phyloP scores from a whole-genome alignment of 1,140 invertebrate species.

The Laupala kohalensis region DNA sequence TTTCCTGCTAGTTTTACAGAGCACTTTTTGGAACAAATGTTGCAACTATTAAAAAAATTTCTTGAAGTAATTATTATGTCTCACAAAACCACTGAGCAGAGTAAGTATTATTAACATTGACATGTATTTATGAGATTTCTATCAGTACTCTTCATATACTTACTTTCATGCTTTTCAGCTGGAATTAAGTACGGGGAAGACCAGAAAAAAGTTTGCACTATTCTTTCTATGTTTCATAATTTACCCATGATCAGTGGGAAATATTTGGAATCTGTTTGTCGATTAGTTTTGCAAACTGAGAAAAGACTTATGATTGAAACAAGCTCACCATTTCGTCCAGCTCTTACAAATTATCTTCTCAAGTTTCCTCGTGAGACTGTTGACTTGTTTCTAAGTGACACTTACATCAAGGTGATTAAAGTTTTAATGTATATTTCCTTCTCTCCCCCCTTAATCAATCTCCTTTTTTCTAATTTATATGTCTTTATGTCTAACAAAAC shows the following conservation, averaged over 20 bases:
- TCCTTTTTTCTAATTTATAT: too few relatives aligned
- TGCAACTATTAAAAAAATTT: conserved; percentile 73
- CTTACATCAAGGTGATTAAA: conserved; percentile 51
- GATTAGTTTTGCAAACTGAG: conserved; percentile 76
- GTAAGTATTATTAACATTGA: neutral
- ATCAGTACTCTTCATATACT: neutral
- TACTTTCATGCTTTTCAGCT: conserved; percentile 14
- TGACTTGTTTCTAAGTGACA: conserved; percentile 60
- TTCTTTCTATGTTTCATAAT: conserved; percentile 84
- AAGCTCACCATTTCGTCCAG: conserved; percentile 77
- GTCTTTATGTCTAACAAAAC: too few relatives aligned
- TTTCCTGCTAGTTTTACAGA: conserved; percentile 95
- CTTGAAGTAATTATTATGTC: conserved; percentile 66
- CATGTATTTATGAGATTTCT: too few relatives aligned
- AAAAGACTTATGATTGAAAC: conserved; percentile 76
- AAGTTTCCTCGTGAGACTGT: conserved; percentile 77
- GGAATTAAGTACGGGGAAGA: conserved; percentile 35
- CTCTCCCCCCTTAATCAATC: too few relatives aligned
- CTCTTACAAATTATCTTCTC: conserved; percentile 75
- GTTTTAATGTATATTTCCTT: too few relatives aligned
- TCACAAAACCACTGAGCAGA: conserved; percentile 39
- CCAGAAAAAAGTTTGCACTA: conserved; percentile 74
- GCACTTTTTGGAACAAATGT: conserved; percentile 82
- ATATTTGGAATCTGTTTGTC: conserved; percentile 75
- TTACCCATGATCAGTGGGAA: conserved; percentile 66